Conservation (phyloP, 2,888 invertebrate species). For the Seira musarum region DNA sequence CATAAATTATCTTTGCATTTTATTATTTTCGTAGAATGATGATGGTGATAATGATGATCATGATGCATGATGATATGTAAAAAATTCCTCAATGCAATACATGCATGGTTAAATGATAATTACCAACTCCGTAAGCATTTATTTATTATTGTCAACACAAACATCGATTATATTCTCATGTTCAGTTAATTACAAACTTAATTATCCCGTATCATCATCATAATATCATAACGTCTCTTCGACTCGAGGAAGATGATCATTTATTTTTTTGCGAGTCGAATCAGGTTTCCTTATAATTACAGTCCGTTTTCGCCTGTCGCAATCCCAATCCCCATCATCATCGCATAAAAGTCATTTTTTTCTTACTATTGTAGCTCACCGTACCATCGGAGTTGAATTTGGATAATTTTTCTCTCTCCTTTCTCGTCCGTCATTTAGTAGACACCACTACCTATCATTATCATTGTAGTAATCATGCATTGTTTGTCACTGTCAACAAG, state of each 20-base stretch:
- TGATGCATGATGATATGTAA: too few species aligned
- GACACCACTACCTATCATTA: too few species aligned
- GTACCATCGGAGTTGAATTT: constrained; percentile 3
- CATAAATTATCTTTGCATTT: too few species aligned
- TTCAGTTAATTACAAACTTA: constrained; percentile 48
- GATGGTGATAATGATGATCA: too few species aligned
- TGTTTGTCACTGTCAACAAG: constrained; percentile 56
- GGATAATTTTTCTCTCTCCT: not conserved
- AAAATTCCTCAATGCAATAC: too few species aligned
- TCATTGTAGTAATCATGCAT: constrained; percentile 19
- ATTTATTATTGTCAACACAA: constrained; percentile 55
- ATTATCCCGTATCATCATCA: constrained; percentile 44
- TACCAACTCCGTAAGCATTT: constrained; percentile 32
- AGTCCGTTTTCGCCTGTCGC: too few species aligned
- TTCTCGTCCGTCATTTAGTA: too few species aligned
- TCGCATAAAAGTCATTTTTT: constrained; percentile 17
- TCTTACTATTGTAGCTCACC: not conserved
- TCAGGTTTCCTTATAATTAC: too few species aligned
- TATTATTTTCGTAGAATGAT: too few species aligned
- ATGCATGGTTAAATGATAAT: constrained; percentile 15
- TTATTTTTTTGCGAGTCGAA: too few species aligned
- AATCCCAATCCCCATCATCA: constrained; percentile 31
- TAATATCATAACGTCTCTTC: constrained; percentile 27
- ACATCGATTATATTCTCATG: constrained; percentile 52
- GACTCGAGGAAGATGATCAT: too few species aligned